Evolutionary conservation across 2,797 vertebrate genomes (phyloP), one percentile per base, ranked within the genome.

Genomic region (Gorsachius magnificus): DNA sequence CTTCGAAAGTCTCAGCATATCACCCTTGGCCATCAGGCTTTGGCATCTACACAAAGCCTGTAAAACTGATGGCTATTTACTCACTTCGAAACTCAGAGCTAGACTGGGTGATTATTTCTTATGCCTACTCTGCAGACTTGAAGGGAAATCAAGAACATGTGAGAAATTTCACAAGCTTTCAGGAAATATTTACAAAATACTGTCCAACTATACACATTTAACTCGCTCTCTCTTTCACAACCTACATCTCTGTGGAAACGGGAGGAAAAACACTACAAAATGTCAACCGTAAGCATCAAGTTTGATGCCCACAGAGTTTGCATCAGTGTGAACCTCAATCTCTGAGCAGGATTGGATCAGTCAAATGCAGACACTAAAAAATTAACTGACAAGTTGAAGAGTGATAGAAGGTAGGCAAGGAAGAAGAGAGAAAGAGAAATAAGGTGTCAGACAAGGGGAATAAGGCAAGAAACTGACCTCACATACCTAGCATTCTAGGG

Each of bases 151-250:
- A 85, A 63, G 84, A 91, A 58, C 81, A 87, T 35, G 75, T 93
- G 90, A 93, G 90, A 96, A 92, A 96, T 96, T 89, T 96, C 95
- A 95, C 86, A 96, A 95, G 91, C 86, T 95, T 91, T 88, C 71
- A 87, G 92, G 91, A 96, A 96, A 70, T 89, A 87, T 92, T 95
- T 91, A 95, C 94, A 85, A 91, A 97, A 93, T 57, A 61, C 45
- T 35, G 87, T 31, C 95, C 48, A 61, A 35, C 78, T 91, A 33
- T 17, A 80, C 29, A 70, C 60, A 22, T 54, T 74, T 57, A 58
- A 58, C 45, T 90, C 36, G 86, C 65, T 78, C 56, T 66, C 68
- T 87, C 89, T 96, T 89, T 91, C 87, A 92, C 94, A 94, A 88
- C 57, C 75, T 75, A 38, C 87, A 85, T 15, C 60, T 84, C 83